Base-by-base conservation (phyloP, 23 tunicate species). In the Botrylloides violaceus region DNA sequence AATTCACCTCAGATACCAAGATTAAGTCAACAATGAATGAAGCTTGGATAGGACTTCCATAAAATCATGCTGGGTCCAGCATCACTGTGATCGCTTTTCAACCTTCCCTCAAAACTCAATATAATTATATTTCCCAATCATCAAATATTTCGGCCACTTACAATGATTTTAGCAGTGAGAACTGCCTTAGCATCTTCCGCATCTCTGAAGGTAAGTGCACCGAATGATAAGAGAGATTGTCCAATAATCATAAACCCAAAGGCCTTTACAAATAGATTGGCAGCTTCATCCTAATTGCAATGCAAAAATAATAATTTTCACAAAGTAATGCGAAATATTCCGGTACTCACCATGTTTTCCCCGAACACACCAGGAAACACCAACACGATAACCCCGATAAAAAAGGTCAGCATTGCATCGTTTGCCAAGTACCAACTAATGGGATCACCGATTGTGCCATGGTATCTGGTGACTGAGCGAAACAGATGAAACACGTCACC, bases 361-460 rank as follows among this genome's bases (percentile, higher is more conserved):
- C 70, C 32, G 29, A 63, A 63, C 6, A 63, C 36, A 6, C 29
- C 36, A 4, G 70, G 70, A 63, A 63, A 63, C 34, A 34, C 36
- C 35, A 63, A 34, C 32, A 33, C 70, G 33, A 31, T 19, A 4
- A 31, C 19, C 29, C 70, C 70, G 3, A 63, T 3, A 9, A 63
- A 29, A 9, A 63, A 63, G 4, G 70, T 63, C 12, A 33, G 33
- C 70, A 63, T 28, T 4, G 70, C 70, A 63, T 63, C 70, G 33
- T 27, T 33, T 63, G 70, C 19, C 35, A 28, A 31, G 33, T 63
- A 33, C 70, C 70, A 63, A 31, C 70, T 63, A 19, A 63, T 63
- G 34, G 70, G 70, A 63, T 63, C 70, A 25, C 70, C 70, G 35
- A 63, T 31, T 29, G 70, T 63, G 3, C 32, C 35, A 9, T 29